phyloP scores from a whole-genome alignment of 2,888 invertebrate species.

The Frankliniella intonsa region DNA sequence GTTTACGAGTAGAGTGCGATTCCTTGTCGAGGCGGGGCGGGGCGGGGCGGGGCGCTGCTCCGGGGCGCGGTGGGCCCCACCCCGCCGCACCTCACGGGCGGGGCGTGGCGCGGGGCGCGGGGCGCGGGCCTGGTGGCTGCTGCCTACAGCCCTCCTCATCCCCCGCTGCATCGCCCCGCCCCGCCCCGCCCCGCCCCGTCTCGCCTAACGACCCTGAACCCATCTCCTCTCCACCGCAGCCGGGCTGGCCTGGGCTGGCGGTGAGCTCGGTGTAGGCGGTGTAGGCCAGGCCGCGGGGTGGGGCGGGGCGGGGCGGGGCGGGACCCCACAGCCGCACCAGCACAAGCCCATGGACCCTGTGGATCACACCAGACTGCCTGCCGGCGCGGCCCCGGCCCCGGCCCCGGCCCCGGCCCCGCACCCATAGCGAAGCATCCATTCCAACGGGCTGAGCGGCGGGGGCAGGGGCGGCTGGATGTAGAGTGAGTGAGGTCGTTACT shows the following conservation, averaged over 20 bases:
- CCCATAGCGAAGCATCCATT: neutral
- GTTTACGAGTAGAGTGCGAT: slow-evolving; percentile 26
- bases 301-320: too few relatives aligned
- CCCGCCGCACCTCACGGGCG: neutral
- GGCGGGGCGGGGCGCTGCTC: neutral
- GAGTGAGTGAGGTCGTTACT: too few relatives aligned
- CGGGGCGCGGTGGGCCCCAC: neutral
- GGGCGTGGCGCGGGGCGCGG: too few relatives aligned
- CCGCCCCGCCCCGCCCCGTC: neutral
- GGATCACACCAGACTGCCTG: too few relatives aligned
- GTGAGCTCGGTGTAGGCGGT: neutral
- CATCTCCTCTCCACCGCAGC: neutral
- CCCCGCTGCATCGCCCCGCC: neutral
- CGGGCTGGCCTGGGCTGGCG: neutral
- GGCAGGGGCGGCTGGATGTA: too few relatives aligned
- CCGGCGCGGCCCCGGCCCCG: neutral
- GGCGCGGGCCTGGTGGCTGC: too few relatives aligned
- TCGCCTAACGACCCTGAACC: slow-evolving; percentile 18
- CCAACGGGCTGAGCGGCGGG: neutral
- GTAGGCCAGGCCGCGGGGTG: neutral
- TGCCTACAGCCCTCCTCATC: too few relatives aligned
- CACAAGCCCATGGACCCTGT: too few relatives aligned
- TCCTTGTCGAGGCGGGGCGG: slow-evolving; percentile 9
- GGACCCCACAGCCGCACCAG: too few relatives aligned
- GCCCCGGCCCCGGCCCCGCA: neutral